These are phyloP conservation scores for Megaceryle maxima DNA, from an alignment of 2,113 vertebrate genomes.

Conservation along the genomic window DNA sequence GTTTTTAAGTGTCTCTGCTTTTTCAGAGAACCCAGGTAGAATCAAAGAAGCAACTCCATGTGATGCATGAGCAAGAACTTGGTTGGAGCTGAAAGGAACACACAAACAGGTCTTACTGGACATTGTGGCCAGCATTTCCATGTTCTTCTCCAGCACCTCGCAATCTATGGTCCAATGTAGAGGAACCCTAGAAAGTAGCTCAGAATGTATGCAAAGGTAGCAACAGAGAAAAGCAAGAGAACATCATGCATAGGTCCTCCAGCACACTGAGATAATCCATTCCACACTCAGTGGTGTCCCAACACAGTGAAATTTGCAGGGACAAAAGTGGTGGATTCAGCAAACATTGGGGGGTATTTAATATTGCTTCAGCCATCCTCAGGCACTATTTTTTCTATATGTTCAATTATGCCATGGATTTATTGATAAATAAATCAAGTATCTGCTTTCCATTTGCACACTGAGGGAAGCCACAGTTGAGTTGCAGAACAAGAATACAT, in stretches of 20 bases:
- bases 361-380: slow-evolving; percentile 24
- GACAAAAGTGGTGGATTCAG: slow-evolving; percentile 34
- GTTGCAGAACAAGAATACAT: slow-evolving; percentile 18
- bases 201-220: background rate
- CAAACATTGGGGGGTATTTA: slow-evolving; percentile 26
- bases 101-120: background rate
- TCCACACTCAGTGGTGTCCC: background rate
- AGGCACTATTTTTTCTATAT: background rate
- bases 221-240: background rate
- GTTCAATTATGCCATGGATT: slow-evolving; percentile 43
- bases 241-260: background rate
- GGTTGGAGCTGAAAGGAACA: background rate
- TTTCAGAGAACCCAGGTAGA: background rate
- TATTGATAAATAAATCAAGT: slow-evolving; percentile 59
- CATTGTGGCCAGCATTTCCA: background rate
- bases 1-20: background rate
- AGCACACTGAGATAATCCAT: background rate
- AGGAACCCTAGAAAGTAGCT: background rate
- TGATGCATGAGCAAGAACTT: background rate
- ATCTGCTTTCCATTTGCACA: slow-evolving; percentile 17
- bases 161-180: background rate
- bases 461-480: slow-evolving; percentile 9
- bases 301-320: background rate
- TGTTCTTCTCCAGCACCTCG: background rate
- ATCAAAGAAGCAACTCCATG: background rate